Base-by-base conservation (phyloP, 2,113 vertebrate genomes). In the Nanorana parkeri region DNA sequence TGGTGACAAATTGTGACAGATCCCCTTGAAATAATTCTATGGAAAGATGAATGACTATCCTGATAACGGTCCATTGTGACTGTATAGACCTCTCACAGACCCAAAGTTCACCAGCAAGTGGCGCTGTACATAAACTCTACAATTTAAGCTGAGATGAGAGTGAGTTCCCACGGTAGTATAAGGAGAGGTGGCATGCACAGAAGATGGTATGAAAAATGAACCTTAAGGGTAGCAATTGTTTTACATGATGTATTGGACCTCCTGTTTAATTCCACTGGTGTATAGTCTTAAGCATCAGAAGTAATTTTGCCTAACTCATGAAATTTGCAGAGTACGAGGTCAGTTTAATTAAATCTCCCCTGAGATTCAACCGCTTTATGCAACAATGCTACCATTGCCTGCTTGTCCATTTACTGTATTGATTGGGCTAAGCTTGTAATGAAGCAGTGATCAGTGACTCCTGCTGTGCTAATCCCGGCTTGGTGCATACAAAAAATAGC, bases 371-470 rank as follows among this genome's bases (percentile, higher is more conserved):
- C 54, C 28, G 20, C 11, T 61, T 61, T 60, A 60, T 75, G 56
- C 55, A 41, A 75, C 55, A 60, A 75, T 74, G 54, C 71, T 74
- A 74, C 55, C 20, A 36, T 51, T 60, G 72, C 72, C 72, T 36
- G 72, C 56, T 56, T 41, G 56, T 75, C 55, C 72, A 75, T 61
- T 75, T 75, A 75, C 72, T 75, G 72, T 75, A 75, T 74, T 75
- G 72, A 75, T 75, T 29, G 52, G 5, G 19, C 72, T 75, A 61
- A 75, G 72, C 72, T 75, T 75, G 72, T 75, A 75, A 75, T 75
- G 72, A 75, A 75, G 71, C 20, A 36, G 58, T 75, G 72, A 75
- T 75, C 29, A 28, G 55, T 75, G 52, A 60, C 28, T 75, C 20
- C 71, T 36, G 24, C 54, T 41, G 55, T 61, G 72, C 55, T 75